These are phyloP conservation scores for Pipa parva DNA, from an alignment of 2,113 vertebrate genomes.

Conservation along the genomic window DNA sequence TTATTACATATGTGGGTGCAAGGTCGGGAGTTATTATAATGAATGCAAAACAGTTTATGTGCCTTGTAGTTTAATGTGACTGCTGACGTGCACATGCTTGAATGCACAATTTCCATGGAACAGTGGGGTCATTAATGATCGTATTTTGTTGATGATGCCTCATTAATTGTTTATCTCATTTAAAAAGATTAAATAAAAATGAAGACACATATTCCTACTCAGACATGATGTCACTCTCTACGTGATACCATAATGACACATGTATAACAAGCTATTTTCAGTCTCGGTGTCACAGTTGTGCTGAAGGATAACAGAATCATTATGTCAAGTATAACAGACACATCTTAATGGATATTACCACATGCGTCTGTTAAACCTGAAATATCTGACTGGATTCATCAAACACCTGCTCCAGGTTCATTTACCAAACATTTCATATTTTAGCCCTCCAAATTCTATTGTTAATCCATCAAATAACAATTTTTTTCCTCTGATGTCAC, in stretches of 20 bases:
- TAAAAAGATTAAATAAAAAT: neutral
- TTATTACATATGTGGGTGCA: no score
- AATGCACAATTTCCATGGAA: no score
- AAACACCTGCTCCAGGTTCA: neutral
- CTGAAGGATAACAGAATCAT: neutral
- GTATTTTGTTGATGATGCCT: neutral
- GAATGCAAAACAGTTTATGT: no score
- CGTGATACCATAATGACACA: neutral
- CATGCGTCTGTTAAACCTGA: no score
- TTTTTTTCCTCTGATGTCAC: no score
- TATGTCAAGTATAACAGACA: neutral
- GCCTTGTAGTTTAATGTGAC: no score
- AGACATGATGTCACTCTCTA: constrained; percentile 9
- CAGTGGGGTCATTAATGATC: no score
- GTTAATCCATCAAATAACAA: no score
- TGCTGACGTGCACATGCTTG: no score
- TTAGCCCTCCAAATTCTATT: no score
- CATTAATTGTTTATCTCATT: constrained; percentile 2
- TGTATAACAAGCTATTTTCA: neutral
- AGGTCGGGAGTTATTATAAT: no score
- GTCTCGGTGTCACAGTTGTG: neutral
- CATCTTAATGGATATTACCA: neutral
- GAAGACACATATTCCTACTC: neutral
- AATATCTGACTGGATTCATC: neutral
- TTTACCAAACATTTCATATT: no score